Conservation (phyloP, 1,140 invertebrate species). For the Schlechtendalia chinensis region DNA sequence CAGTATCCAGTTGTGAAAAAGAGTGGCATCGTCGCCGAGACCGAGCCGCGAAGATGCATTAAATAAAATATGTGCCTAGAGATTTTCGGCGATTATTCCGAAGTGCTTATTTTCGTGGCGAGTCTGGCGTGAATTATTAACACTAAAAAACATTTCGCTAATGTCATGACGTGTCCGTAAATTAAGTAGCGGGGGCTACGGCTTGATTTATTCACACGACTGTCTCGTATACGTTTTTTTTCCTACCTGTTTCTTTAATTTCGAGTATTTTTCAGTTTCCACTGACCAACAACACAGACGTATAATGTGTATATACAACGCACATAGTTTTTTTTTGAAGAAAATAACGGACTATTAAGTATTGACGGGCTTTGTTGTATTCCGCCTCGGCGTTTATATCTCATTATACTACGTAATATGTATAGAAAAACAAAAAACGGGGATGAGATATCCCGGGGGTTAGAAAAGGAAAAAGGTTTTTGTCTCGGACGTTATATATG, state of each 20-base stretch:
- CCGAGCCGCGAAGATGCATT: background rate
- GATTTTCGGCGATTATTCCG: background rate
- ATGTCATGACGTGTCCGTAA: conserved; percentile 3
- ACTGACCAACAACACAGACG: background rate
- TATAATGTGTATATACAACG: background rate
- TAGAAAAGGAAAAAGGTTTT: background rate
- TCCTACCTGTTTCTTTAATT: conserved; percentile 12
- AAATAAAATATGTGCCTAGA: background rate
- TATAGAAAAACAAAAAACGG: background rate
- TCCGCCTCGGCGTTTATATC: background rate
- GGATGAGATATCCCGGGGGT: background rate
- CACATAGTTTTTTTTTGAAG: no score
- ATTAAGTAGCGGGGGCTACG: background rate
- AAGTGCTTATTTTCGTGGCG: background rate
- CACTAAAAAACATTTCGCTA: conserved; percentile 4
- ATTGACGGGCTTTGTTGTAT: background rate
- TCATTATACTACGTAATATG: conserved; percentile 5
- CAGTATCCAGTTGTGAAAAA: background rate
- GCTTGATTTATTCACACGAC: background rate
- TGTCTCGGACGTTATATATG: background rate
- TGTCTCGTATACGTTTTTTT: background rate
- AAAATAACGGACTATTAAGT: conserved; percentile 4
- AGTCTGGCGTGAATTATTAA: background rate
- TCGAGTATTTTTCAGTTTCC: background rate
- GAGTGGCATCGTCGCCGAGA: background rate